Conservation (phyloP, 2,888 invertebrate genomes). For the Eupeodes luniger region DNA sequence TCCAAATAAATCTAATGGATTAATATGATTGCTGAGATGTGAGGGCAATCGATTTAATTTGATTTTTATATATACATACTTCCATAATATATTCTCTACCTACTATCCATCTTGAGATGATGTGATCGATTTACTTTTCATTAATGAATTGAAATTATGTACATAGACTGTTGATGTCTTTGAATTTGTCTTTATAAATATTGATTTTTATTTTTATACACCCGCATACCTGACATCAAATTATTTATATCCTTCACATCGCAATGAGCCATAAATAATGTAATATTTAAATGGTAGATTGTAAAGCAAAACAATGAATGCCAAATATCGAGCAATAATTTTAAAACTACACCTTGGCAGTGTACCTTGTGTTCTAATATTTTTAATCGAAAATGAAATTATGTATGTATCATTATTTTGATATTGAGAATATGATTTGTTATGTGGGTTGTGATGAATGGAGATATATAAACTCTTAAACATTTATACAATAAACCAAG, state of each 20-base stretch:
- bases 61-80: neutral
- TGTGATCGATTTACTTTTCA: slow-evolving; percentile 24
- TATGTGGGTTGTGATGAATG: slow-evolving; percentile 12
- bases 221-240: neutral
- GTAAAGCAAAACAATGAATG: neutral
- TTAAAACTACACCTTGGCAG: slow-evolving; percentile 16
- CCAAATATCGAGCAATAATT: slow-evolving; percentile 33
- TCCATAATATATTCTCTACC: neutral
- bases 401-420: neutral
- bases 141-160: slow-evolving; percentile 15
- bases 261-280: neutral
- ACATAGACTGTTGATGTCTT: neutral
- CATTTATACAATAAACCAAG: neutral
- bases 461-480: neutral
- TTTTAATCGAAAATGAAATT: slow-evolving; percentile 14
- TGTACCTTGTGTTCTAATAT: neutral
- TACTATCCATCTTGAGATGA: neutral
- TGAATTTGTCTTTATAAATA: neutral
- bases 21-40: slow-evolving; percentile 24
- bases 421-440: neutral
- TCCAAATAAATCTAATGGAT: slow-evolving; percentile 38
- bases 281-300: neutral
- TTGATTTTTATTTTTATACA: neutral
- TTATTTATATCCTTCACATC: too few relatives aligned
- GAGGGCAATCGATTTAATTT: slow-evolving; percentile 30